phyloP scores from a whole-genome alignment of 2,113 vertebrate species.

The Paedocypris sp. region DNA sequence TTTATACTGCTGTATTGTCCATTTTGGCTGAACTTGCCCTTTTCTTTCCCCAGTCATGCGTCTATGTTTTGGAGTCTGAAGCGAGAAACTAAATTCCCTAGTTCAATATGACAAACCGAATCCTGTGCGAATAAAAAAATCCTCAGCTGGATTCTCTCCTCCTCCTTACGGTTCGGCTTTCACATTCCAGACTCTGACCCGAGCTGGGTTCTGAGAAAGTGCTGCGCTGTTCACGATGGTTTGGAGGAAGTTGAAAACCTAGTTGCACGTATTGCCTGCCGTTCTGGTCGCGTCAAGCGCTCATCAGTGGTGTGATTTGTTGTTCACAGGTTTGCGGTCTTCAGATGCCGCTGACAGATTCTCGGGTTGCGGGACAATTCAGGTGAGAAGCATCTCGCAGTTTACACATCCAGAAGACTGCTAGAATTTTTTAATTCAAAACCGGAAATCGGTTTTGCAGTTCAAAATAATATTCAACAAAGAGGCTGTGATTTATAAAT shows the following conservation, averaged over 20 bases:
- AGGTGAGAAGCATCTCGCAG: constrained; percentile 26
- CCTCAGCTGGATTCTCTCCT: constrained; percentile 52
- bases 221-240: not conserved
- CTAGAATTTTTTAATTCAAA: too few relatives aligned
- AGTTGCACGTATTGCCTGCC: not conserved
- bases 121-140: constrained; percentile 59
- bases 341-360: not conserved
- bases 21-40: constrained; percentile 66
- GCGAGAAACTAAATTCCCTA: constrained; percentile 57
- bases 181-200: constrained; percentile 48
- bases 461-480: too few relatives aligned
- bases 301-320: not conserved
- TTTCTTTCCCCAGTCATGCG: constrained; percentile 49
- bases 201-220: constrained; percentile 35
- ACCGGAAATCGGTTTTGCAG: too few relatives aligned
- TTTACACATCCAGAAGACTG: too few relatives aligned
- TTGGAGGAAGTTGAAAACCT: not conserved
- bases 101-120: constrained; percentile 55
- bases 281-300: not conserved
- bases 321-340: not conserved
- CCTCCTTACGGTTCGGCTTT: constrained; percentile 64
- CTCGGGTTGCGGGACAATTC: not conserved
- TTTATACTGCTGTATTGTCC: constrained; percentile 69
- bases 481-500: too few relatives aligned
- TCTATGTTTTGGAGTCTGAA: constrained; percentile 63